Evolutionary conservation across 2,113 vertebrate species (phyloP), one percentile per base, ranked within the genome.

Genomic region (Vulpes vulpes): DNA sequence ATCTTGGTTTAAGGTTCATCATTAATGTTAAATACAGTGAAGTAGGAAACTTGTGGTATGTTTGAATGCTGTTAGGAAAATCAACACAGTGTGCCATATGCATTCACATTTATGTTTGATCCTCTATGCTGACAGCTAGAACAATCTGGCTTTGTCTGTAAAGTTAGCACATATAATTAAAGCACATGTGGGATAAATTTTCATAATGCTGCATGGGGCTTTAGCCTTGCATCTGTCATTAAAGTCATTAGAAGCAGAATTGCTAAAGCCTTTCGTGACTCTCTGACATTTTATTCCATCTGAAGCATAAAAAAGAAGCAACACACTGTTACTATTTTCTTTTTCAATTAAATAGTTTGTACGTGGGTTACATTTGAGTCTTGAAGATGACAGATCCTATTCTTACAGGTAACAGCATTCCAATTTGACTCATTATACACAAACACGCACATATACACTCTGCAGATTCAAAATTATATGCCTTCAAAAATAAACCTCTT

Each of bases 151-250:
- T 98, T 97, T 98, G 84, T 96, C 90, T 94, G 32, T 96, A 98
- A 96, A 98, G 85, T 93, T 98, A 97, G 32, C n/a, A 97, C 87
- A 96, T 64, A 97, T 94, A 95, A 98, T 96, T 98, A 96, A 94
- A 88, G 27, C 49, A 93, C 32, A 92, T 57, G 57, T 95, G 67
- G 89, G 85, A 96, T 95, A 97, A 89, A 97, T 96, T 98, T 98
- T 98, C 96, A 97, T 96, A 91, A 96, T 94, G 59, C 59, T 94
- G 16, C 87, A 69, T 87, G 95, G 51, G 11, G 55, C 76, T 98
- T 98, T 93, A 96, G 43, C 76, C 53, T 80, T 97, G 32, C 7
- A 97, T 98, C 93, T 97, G 62, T 96, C 97, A 97, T 97, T 98
- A 97, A 96, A 97, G 91, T 98, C 95, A 98, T 95, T 97, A 96